phyloP scores from a whole-genome alignment of 2,113 vertebrate genomes.

The Falco punctatus region DNA sequence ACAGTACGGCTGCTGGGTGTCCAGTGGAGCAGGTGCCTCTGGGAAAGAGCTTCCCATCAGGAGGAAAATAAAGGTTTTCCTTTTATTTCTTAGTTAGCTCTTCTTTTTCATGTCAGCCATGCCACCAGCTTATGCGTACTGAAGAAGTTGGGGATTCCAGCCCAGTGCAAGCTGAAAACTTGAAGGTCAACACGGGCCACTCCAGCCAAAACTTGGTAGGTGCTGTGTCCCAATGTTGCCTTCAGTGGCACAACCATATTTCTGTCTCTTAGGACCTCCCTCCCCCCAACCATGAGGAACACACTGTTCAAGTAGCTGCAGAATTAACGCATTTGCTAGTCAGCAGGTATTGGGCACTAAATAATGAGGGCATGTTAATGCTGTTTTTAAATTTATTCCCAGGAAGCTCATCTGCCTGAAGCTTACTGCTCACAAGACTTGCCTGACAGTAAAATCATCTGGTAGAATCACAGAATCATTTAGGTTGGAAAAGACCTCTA shows the following conservation, averaged over 20 bases:
- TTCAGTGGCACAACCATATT: not conserved
- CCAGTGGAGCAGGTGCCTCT: not conserved
- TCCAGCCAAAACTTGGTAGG: not conserved
- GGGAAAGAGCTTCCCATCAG: not conserved
- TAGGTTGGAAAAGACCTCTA: not conserved
- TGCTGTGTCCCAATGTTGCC: not conserved
- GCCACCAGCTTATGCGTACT: not conserved
- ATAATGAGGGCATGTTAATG: not conserved
- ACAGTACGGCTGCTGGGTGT: not conserved
- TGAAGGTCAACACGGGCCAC: not conserved
- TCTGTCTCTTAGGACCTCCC: not conserved
- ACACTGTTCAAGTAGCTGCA: not conserved
- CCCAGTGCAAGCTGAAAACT: not conserved
- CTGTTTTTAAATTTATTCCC: not conserved
- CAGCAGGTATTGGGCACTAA: not conserved
- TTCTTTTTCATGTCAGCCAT: not conserved
- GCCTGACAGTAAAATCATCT: not conserved
- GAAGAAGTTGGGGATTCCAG: not conserved
- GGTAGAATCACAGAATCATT: not conserved
- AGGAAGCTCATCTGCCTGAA: not conserved
- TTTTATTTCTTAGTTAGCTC: not conserved
- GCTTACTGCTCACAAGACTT: not conserved
- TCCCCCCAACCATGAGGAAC: not conserved
- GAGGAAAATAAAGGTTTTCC: not conserved
- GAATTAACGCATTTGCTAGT: not conserved